Conservation (phyloP, 2,797 vertebrate species). For the Mareca penelope region DNA sequence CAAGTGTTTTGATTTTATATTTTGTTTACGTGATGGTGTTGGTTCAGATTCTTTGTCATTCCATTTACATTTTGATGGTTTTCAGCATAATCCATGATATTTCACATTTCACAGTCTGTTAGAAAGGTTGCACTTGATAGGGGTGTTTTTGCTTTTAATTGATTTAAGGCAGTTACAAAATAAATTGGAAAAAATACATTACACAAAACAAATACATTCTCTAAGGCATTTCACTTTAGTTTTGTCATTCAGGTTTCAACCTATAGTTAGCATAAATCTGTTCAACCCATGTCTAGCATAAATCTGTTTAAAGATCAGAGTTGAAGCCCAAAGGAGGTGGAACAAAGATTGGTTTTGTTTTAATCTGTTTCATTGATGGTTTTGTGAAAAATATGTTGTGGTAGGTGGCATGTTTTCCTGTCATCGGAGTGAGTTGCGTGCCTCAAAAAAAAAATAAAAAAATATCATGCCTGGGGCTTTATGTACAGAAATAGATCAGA, state of each 20-base stretch:
- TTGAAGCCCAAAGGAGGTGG: background rate
- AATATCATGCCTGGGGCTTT: background rate
- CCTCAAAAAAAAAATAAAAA: background rate
- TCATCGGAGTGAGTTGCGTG: background rate
- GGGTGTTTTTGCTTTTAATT: background rate
- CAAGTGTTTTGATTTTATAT: background rate
- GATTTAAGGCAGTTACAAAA: background rate
- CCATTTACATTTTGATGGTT: slow-evolving; percentile 18
- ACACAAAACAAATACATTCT: background rate
- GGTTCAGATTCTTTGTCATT: background rate
- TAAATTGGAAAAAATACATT: background rate
- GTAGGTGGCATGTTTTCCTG: background rate
- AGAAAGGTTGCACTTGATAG: background rate
- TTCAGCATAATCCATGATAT: background rate
- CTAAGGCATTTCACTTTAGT: background rate
- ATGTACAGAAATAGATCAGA: background rate
- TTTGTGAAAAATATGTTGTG: background rate
- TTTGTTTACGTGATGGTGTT: background rate
- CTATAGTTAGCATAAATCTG: background rate
- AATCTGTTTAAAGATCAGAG: background rate
- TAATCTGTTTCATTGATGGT: background rate
- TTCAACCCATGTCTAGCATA: background rate
- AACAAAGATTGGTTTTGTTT: background rate
- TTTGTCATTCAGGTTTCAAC: background rate
- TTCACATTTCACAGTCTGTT: background rate